These are phyloP conservation scores for Meteorus cinctellus DNA, from an alignment of 2,888 invertebrate species.

Conservation along the genomic window DNA sequence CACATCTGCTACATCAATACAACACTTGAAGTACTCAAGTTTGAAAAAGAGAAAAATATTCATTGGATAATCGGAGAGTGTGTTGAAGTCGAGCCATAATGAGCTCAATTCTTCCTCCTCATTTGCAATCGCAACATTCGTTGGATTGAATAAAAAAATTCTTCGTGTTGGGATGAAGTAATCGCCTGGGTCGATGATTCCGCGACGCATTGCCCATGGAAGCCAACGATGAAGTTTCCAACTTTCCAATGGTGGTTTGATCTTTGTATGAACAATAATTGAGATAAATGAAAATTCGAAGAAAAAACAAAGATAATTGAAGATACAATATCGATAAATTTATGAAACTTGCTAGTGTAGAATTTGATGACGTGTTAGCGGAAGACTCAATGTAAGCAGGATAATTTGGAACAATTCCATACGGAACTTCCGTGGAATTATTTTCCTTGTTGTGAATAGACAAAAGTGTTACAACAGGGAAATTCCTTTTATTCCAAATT, in stretches of 20 bases:
- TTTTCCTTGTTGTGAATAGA: constrained; percentile 42
- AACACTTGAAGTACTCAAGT: constrained; percentile 54
- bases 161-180: constrained; percentile 60
- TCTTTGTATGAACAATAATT: constrained; percentile 44
- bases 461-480: constrained; percentile 26
- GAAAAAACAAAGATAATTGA: background rate
- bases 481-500: background rate
- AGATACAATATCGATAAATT: background rate
- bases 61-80: constrained; percentile 52
- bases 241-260: constrained; percentile 61
- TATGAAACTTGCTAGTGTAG: constrained; percentile 51
- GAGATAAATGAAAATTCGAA: background rate
- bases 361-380: constrained; percentile 69
- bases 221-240: constrained; percentile 75
- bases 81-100: constrained; percentile 61
- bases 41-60: constrained; percentile 58
- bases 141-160: constrained; percentile 55
- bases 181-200: constrained; percentile 56
- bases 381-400: constrained; percentile 68
- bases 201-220: constrained; percentile 72
- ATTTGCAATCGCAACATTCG: background rate
- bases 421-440: constrained; percentile 52
- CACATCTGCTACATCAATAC: constrained; percentile 44
- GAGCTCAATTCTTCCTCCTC: constrained; percentile 11
- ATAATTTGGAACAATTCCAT: constrained; percentile 67